These are phyloP conservation scores for Sinohyriopsis cumingii DNA, from an alignment of 2,888 invertebrate genomes.

Conservation along the genomic window DNA sequence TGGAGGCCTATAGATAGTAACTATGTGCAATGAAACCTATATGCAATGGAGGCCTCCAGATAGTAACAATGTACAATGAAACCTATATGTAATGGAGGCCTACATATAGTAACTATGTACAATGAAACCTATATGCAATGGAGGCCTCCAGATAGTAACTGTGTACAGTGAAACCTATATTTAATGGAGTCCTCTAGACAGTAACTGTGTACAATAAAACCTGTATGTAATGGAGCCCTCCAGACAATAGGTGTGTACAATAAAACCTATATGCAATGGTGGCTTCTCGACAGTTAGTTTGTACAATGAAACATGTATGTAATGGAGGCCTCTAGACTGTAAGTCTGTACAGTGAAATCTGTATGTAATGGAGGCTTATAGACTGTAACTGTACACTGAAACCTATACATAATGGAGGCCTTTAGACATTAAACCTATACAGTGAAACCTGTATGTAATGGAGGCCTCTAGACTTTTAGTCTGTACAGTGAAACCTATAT, in stretches of 20 bases:
- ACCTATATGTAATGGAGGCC: conserved; percentile 73
- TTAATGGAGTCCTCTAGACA: conserved; percentile 81
- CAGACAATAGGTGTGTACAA: conserved; percentile 78
- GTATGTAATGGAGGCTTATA: conserved; percentile 70
- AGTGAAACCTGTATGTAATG: conserved; percentile 70
- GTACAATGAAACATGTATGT: not conserved
- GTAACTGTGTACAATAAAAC: conserved; percentile 72
- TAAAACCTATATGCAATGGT: no score
- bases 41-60: conserved; percentile 79
- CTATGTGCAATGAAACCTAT: conserved; percentile 39
- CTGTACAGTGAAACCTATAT: not conserved
- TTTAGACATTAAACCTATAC: conserved; percentile 80
- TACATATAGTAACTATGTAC: conserved; percentile 80
- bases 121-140: not conserved
- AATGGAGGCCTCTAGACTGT: no score
- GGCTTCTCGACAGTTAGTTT: conserved; percentile 82
- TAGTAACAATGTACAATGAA: conserved; percentile 75
- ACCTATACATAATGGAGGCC: conserved; percentile 73
- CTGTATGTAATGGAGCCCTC: conserved; percentile 76
- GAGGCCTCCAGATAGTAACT: conserved; percentile 84
- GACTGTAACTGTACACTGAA: not conserved
- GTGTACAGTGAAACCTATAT: not conserved
- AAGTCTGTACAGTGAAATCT: not conserved
- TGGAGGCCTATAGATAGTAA: conserved; percentile 83
- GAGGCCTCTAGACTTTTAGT: conserved; percentile 86